Conservation (phyloP, 2,888 invertebrate species). For the Cordilura impudica region DNA sequence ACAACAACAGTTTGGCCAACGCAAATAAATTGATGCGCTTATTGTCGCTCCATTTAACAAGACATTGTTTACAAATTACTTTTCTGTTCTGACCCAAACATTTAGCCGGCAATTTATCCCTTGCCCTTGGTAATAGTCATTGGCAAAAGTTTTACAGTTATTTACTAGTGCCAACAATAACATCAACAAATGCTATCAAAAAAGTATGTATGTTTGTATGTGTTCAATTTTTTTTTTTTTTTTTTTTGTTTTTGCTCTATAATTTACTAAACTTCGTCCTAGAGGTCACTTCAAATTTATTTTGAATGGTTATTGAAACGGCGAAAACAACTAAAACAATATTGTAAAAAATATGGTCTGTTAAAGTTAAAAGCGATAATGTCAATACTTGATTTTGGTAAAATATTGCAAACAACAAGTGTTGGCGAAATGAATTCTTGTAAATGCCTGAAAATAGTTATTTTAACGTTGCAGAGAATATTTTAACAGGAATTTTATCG, state of each 20-base stretch:
- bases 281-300: slow-evolving; percentile 55
- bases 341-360: slow-evolving; percentile 48
- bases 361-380: slow-evolving; percentile 53
- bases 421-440: too few species aligned
- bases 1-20: slow-evolving; percentile 55
- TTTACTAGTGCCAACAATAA: slow-evolving; percentile 36
- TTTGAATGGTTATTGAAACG: slow-evolving; percentile 38
- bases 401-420: not conserved
- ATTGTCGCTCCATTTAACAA: slow-evolving; percentile 66
- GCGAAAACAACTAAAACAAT: slow-evolving; percentile 5
- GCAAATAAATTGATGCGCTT: slow-evolving; percentile 63
- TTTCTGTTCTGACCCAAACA: slow-evolving; percentile 54
- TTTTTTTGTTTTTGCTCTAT: slow-evolving; percentile 19
- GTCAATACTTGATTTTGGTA: slow-evolving; percentile 56
- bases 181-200: slow-evolving; percentile 48
- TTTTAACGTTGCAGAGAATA: too few species aligned
- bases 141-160: slow-evolving; percentile 41
- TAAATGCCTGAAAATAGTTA: too few species aligned
- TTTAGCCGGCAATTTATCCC: slow-evolving; percentile 49
- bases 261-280: slow-evolving; percentile 36
- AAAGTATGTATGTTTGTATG: slow-evolving; percentile 48
- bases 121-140: slow-evolving; percentile 55
- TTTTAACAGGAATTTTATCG: too few species aligned
- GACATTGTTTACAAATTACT: slow-evolving; percentile 67
- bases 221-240: not conserved